Evolutionary conservation across 2,888 invertebrate genomes (phyloP).

Genomic region (Cyrtodaria siliqua): DNA sequence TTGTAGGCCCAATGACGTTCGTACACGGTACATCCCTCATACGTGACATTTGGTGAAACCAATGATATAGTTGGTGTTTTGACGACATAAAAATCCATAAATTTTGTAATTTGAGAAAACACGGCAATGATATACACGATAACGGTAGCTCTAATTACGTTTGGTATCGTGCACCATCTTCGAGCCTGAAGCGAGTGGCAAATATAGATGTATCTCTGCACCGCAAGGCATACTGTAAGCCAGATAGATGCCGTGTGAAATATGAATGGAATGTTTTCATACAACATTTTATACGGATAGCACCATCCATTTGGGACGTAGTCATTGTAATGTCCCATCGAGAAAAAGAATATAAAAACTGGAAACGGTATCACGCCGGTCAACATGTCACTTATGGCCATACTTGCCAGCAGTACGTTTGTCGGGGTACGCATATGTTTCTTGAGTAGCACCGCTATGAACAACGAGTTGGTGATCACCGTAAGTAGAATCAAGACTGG

Average conservation of each 20-base stretch:
- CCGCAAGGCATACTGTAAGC: conserved; percentile 95
- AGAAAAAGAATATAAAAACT: conserved; percentile 96
- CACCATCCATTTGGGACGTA: conserved; percentile 91
- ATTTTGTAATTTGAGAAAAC: conserved; percentile 93
- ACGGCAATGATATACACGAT: conserved; percentile 93
- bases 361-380: conserved; percentile 88
- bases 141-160: conserved; percentile 92
- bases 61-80: conserved; percentile 89
- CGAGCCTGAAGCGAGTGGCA: conserved; percentile 96
- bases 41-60: conserved; percentile 65
- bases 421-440: conserved; percentile 97
- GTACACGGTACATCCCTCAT: conserved; percentile 70
- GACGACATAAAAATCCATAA: conserved; percentile 91
- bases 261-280: conserved; percentile 84
- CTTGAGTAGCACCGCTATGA: conserved; percentile 95
- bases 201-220: conserved; percentile 97
- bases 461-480: conserved; percentile 95
- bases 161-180: conserved; percentile 89
- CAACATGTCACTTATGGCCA: conserved; percentile 98
- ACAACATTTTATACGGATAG: conserved; percentile 89
- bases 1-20: conserved; percentile 66
- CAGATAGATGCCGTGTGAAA: conserved; percentile 98
- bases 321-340: conserved; percentile 95
- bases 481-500: conserved; percentile 95
- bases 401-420: conserved; percentile 96